A percentile compares a stretch with the other conserved stretches of the same genome.
Conservation (phyloP, 2,888 invertebrate species). For the Cerceris ruficornis region DNA sequence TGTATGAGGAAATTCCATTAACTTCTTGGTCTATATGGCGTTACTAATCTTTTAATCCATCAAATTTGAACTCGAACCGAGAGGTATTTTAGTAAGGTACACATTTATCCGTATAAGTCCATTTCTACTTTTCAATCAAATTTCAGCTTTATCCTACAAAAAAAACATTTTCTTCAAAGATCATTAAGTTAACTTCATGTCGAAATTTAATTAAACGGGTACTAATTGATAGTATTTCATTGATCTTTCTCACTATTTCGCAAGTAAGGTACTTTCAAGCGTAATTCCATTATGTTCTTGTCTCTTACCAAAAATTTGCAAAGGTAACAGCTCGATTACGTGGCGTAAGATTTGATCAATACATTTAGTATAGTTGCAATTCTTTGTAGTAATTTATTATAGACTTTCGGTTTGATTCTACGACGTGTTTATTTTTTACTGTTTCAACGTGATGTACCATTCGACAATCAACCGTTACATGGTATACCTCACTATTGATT, state of each 20-base stretch:
- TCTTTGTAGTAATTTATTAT: neutral
- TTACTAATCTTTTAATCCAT: neutral
- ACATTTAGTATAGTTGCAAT: no score
- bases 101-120: neutral
- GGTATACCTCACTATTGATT: slow-evolving; percentile 72
- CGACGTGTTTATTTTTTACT: neutral
- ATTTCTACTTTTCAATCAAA: neutral
- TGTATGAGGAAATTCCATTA: no score
- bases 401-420: neutral
- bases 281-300: neutral
- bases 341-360: neutral
- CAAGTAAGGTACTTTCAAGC: neutral
- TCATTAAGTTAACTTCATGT: neutral
- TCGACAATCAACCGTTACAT: slow-evolving; percentile 71
- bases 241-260: neutral
- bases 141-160: neutral
- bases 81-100: neutral
- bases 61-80: slow-evolving; percentile 1
- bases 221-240: neutral
- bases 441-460: slow-evolving; percentile 52
- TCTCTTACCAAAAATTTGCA: neutral
- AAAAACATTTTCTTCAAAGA: neutral
- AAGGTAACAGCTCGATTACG: neutral
- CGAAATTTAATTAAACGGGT: neutral
- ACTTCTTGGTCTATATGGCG: no score